Conservation (phyloP, 1,140 invertebrate species). For the Hylaeus volcanicus region DNA sequence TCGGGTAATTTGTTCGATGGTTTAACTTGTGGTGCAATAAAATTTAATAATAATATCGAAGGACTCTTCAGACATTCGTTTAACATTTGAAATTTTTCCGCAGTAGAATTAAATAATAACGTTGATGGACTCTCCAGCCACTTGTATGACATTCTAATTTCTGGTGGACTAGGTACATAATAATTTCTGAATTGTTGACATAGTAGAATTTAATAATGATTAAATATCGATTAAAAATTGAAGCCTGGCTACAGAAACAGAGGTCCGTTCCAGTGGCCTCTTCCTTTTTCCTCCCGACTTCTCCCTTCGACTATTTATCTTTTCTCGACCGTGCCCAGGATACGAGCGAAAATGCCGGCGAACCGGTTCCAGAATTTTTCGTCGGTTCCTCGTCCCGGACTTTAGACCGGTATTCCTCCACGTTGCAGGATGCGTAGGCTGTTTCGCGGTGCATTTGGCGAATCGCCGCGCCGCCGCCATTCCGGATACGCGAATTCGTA, state of each 20-base stretch:
- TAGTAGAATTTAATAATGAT: too few species aligned
- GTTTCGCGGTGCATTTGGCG: slow-evolving; percentile 27
- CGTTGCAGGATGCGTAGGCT: slow-evolving; percentile 44
- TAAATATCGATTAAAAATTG: too few species aligned
- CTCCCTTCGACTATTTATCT: slow-evolving; percentile 20
- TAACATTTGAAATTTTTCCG: too few species aligned
- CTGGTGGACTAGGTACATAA: too few species aligned
- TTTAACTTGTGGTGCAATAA: too few species aligned
- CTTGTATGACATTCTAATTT: too few species aligned
- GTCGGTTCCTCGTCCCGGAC: slow-evolving; percentile 40
- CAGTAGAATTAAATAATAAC: too few species aligned
- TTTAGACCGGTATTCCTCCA: slow-evolving; percentile 56
- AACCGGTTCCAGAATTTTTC: slow-evolving; percentile 57
- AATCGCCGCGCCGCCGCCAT: neutral
- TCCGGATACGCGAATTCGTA: slow-evolving; percentile 21
- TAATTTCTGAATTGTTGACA: too few species aligned
- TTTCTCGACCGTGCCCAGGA: slow-evolving; percentile 34
- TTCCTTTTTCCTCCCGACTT: slow-evolving; percentile 5
- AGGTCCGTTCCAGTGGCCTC: neutral
- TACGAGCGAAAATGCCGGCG: slow-evolving; percentile 43
- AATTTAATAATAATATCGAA: too few species aligned
- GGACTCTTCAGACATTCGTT: too few species aligned
- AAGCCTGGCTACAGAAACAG: neutral
- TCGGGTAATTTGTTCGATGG: too few species aligned
- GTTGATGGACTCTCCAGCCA: too few species aligned